phyloP scores from a whole-genome alignment of 2,113 vertebrate species.

The Panthera uncia region DNA sequence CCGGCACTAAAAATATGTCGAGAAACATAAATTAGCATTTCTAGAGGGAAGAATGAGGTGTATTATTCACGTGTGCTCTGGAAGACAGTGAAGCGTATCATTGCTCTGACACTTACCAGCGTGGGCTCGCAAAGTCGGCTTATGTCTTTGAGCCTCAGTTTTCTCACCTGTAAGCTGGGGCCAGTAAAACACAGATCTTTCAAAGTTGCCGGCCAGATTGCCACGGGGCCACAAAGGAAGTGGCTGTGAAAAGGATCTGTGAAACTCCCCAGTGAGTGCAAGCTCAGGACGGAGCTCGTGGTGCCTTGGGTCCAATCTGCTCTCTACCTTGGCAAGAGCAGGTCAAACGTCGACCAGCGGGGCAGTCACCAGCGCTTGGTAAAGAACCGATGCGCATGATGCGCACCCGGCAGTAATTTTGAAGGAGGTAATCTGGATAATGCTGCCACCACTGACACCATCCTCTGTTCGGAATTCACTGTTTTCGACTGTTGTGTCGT shows the following conservation, averaged over 20 bases:
- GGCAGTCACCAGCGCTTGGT: fast-evolving
- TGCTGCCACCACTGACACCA: fast-evolving
- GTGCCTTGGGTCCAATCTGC: too few species aligned
- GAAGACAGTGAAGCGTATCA: background rate
- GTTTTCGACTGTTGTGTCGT: background rate
- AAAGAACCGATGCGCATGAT: fast-evolving
- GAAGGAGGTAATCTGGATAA: background rate
- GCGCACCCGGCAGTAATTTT: background rate
- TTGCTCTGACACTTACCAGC: fast-evolving
- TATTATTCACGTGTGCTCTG: background rate
- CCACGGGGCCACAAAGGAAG: background rate
- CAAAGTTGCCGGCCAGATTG: background rate
- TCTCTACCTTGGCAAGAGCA: fast-evolving
- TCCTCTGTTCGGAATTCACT: background rate
- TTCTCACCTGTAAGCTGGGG: background rate
- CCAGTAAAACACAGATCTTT: background rate
- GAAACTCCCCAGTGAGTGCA: background rate
- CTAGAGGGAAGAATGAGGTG: background rate
- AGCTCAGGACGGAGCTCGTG: background rate
- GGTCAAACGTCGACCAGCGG: fast-evolving
- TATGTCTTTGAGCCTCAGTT: background rate
- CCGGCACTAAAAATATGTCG: constrained; percentile 47
- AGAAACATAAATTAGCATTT: constrained; percentile 70
- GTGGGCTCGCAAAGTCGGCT: fast-evolving
- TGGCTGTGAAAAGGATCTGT: background rate